Evolutionary conservation across 2,888 invertebrate genomes (phyloP).

Genomic region (Patella pellucida): DNA sequence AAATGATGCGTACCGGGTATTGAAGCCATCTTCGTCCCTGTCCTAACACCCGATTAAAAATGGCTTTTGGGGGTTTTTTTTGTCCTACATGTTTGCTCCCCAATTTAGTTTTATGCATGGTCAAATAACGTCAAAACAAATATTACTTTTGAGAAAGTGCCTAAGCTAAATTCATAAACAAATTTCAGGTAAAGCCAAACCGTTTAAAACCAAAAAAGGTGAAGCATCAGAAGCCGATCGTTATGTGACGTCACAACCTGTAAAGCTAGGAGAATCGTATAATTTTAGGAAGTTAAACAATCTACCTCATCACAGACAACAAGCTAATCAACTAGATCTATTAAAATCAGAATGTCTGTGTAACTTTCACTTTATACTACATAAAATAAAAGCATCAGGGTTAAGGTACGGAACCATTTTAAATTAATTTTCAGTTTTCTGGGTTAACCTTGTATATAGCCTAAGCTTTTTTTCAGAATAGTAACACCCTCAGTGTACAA

Average conservation of each 20-base stretch:
- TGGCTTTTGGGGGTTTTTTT: too few species aligned
- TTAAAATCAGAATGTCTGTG: slow-evolving; percentile 59
- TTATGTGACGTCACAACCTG: slow-evolving; percentile 55
- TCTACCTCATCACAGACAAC: slow-evolving; percentile 56
- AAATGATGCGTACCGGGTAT: too few species aligned
- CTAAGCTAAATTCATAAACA: too few species aligned
- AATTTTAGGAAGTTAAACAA: slow-evolving; percentile 62
- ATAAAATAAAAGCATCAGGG: slow-evolving; percentile 51
- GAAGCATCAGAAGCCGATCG: slow-evolving; percentile 44
- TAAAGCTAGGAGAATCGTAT: slow-evolving; percentile 39
- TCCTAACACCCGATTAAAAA: too few species aligned
- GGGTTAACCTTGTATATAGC: too few species aligned
- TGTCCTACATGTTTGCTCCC: too few species aligned
- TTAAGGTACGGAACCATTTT: slow-evolving; percentile 40
- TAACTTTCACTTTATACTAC: slow-evolving; percentile 57
- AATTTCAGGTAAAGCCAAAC: slow-evolving; percentile 50
- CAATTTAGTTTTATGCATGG: too few species aligned
- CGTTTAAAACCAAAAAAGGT: slow-evolving; percentile 50
- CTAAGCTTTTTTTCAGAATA: too few species aligned
- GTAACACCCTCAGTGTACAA: too few species aligned
- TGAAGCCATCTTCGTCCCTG: too few species aligned
- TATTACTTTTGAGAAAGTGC: too few species aligned
- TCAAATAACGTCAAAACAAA: too few species aligned
- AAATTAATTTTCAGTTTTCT: background rate
- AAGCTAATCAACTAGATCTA: slow-evolving; percentile 38